Conservation (phyloP, 2,113 vertebrate genomes). For the Synodontis membranacea region DNA sequence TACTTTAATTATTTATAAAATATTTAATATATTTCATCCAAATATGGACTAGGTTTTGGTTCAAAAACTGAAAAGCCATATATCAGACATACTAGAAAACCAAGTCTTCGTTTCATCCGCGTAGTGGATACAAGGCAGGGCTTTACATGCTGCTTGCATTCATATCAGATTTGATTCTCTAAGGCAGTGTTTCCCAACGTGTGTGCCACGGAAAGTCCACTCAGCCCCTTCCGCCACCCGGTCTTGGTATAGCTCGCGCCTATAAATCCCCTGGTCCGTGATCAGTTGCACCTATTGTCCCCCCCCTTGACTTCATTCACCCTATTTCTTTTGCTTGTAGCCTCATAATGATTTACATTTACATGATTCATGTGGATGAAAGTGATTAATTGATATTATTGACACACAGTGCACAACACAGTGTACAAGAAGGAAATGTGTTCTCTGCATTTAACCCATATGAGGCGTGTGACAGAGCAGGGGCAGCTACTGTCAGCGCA, state of each 20-base stretch:
- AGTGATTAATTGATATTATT: no score
- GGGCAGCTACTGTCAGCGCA: no score
- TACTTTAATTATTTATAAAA: constrained; percentile 1
- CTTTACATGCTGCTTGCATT: constrained; percentile 10
- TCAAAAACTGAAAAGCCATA: not conserved
- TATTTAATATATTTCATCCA: not conserved
- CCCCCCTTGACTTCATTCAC: not conserved
- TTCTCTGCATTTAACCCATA: no score
- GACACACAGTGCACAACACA: no score
- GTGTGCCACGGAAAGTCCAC: no score
- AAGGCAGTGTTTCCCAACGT: no score
- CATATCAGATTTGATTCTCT: constrained; percentile 15
- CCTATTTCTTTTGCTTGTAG: not conserved
- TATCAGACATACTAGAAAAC: not conserved
- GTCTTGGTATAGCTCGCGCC: no score
- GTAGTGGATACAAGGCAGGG: not conserved
- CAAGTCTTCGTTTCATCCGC: not conserved
- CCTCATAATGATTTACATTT: not conserved
- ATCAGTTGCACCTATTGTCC: no score
- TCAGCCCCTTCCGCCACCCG: no score
- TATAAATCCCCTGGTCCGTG: no score
- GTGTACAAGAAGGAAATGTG: no score
- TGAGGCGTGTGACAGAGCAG: no score
- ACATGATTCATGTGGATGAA: not conserved
- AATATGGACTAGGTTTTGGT: not conserved